A percentile compares a stretch with the other conserved stretches of the same genome.
Evolutionary conservation across 2,888 invertebrate genomes (phyloP).

Genomic region (Dryobota labecula): DNA sequence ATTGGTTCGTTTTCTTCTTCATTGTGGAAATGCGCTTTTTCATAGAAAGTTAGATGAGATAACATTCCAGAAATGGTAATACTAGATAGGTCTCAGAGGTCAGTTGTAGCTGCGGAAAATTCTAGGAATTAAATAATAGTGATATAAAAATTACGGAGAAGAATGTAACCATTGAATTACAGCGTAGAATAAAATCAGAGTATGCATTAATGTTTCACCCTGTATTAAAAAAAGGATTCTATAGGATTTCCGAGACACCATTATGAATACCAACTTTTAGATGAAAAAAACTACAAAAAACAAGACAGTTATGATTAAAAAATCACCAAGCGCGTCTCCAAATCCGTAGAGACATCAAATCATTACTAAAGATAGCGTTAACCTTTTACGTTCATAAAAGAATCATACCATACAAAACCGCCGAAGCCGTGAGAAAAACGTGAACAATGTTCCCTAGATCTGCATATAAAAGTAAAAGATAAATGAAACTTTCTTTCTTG

Average conservation of each 20-base stretch:
- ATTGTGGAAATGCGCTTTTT: slow-evolving; percentile 28
- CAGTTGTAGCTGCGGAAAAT: slow-evolving; percentile 11
- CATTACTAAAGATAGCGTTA: slow-evolving; percentile 59
- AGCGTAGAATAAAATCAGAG: slow-evolving; percentile 4
- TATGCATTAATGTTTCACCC: background rate
- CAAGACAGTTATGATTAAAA: slow-evolving; percentile 40
- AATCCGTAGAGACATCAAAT: slow-evolving; percentile 57
- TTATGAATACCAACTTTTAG: background rate
- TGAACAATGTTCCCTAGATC: slow-evolving; percentile 72
- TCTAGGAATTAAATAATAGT: slow-evolving; percentile 21
- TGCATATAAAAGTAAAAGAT: slow-evolving; percentile 71
- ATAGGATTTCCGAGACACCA: background rate
- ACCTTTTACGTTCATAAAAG: slow-evolving; percentile 65
- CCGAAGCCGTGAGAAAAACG: slow-evolving; percentile 77
- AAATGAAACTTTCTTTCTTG: slow-evolving; percentile 75
- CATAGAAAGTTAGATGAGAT: slow-evolving; percentile 46
- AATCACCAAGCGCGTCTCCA: slow-evolving; percentile 32
- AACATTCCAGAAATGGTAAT: slow-evolving; percentile 6
- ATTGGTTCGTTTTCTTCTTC: slow-evolving; percentile 44
- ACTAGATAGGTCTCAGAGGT: slow-evolving; percentile 25
- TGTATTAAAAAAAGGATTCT: background rate
- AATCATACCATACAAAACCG: slow-evolving; percentile 57
- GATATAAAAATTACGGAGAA: slow-evolving; percentile 19
- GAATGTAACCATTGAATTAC: slow-evolving; percentile 20
- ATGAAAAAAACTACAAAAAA: background rate